A percentile compares a stretch with the other conserved stretches of the same genome.
Evolutionary conservation across 2,113 vertebrate species (phyloP).

Genomic region (Callospermophilus lateralis): DNA sequence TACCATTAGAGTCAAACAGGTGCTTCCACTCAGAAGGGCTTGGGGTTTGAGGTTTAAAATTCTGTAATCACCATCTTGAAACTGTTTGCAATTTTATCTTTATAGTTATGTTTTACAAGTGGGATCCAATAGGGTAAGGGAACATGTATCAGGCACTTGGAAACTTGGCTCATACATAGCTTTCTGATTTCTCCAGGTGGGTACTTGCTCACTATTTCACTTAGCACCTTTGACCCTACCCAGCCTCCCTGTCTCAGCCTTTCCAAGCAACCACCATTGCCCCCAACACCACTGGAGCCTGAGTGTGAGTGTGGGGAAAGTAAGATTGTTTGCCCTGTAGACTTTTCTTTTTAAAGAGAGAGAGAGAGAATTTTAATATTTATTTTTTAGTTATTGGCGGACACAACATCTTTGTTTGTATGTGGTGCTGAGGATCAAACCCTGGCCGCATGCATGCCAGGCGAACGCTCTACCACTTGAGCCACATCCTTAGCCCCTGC

Average conservation of each 20-base stretch:
- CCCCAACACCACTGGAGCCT: neutral
- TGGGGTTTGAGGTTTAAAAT: neutral
- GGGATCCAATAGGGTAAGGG: neutral
- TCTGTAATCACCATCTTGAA: conserved; percentile 20
- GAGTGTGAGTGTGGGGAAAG: neutral
- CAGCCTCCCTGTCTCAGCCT: neutral
- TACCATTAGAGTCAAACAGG: neutral
- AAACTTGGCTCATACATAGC: neutral
- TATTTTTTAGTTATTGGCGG: too few relatives aligned
- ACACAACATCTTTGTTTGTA: too few relatives aligned
- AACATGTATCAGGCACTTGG: neutral
- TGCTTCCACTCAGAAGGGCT: neutral
- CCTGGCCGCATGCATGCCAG: too few relatives aligned
- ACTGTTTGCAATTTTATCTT: conserved; percentile 42
- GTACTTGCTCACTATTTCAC: neutral
- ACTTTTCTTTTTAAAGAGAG: too few relatives aligned
- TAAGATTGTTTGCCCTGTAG: neutral
- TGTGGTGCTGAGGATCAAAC: too few relatives aligned
- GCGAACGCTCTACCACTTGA: too few relatives aligned
- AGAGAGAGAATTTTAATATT: too few relatives aligned
- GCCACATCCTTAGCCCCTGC: too few relatives aligned
- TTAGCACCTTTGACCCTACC: neutral
- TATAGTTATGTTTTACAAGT: conserved; percentile 6
- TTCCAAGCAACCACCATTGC: neutral
- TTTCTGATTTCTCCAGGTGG: neutral